phyloP scores from a whole-genome alignment of 1,140 invertebrate genomes.

The Drosophila watanabei region DNA sequence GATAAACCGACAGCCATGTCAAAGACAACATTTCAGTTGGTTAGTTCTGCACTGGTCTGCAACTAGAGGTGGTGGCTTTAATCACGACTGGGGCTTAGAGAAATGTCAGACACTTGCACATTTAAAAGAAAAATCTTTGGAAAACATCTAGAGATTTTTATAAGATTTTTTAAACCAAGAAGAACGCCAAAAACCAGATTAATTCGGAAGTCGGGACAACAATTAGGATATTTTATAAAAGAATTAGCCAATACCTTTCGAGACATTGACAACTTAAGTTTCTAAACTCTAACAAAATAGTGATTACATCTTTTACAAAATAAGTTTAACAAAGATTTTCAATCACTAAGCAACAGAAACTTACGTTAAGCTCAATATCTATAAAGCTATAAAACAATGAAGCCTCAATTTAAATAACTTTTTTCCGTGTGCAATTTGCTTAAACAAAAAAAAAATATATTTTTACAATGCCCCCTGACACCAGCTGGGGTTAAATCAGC shows the following conservation, averaged over 20 bases:
- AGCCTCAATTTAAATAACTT: constrained; percentile 17
- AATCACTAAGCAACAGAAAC: not conserved
- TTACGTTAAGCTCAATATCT: not conserved
- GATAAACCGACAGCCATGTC: constrained; percentile 81
- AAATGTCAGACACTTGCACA: not conserved
- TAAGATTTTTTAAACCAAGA: not conserved
- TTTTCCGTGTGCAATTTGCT: constrained; percentile 7
- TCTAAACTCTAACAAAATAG: not conserved
- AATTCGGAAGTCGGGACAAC: not conserved
- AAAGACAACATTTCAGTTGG: constrained; percentile 82
- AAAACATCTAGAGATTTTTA: not conserved
- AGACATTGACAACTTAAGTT: not conserved
- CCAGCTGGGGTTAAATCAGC: constrained; percentile 23
- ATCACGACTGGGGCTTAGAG: not conserved
- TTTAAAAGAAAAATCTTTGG: not conserved
- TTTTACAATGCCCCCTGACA: constrained; percentile 13
- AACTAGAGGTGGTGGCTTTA: constrained; percentile 45
- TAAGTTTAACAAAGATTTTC: not conserved
- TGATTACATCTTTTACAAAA: not conserved
- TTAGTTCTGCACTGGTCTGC: constrained; percentile 73
- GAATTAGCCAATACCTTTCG: too few species aligned
- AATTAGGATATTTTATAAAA: not conserved
- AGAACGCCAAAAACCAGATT: not conserved
- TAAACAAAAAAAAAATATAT: constrained; percentile 11
- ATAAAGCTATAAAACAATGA: constrained; percentile 7